Base-by-base conservation (phyloP, 1,140 invertebrate genomes). In the Pissodes strobi region DNA sequence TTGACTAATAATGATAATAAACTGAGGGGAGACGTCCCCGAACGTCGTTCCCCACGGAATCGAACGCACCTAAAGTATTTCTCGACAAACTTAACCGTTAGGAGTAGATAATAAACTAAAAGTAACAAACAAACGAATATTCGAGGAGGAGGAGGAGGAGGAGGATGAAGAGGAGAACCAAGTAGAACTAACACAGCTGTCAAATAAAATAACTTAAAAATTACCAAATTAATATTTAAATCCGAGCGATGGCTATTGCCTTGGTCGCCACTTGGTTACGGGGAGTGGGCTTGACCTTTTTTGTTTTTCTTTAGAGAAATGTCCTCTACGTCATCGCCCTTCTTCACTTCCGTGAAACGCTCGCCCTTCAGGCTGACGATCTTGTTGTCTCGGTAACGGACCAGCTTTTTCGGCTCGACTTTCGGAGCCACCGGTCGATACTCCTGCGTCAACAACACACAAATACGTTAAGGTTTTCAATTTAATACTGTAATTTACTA, bases 291-390 rank as follows among this genome's bases (percentile, higher is more conserved):
- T 72, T 87, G 85, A 70, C 84, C 82, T 77, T 88, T 86, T 78
- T 90, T 91, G 72, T 86, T 85, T 75, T 88, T 87, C 78, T 88
- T 91, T 78, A 94, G 89, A 75, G 92, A 90, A 72, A 90, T 88
- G 73, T 95, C 93, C 74, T 90, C 87, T 69, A 94, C 93, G 67
- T 89, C 87, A 41, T 92, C 91, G 5, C 90, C 87, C 66, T 90
- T 87, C 68, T 86, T 87, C 8, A 97, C 87, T 79, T 97, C 94
- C 23, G 93, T 95, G 78, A 89, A 97, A 17, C 92, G 83, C 82
- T 97, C 94, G 10, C 95, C 95, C 78, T 96, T 97, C 1, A 95
- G 86, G 53, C 91, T 94, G 0, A 97, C 95, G 38, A 97, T 94
- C 79, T 96, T 95, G 79, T 93, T 94, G 78, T 97, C 94, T 8